phyloP scores from a whole-genome alignment of 35 echinoderm and acorn worm species.

The Strongylocentrotus purpuratus region DNA sequence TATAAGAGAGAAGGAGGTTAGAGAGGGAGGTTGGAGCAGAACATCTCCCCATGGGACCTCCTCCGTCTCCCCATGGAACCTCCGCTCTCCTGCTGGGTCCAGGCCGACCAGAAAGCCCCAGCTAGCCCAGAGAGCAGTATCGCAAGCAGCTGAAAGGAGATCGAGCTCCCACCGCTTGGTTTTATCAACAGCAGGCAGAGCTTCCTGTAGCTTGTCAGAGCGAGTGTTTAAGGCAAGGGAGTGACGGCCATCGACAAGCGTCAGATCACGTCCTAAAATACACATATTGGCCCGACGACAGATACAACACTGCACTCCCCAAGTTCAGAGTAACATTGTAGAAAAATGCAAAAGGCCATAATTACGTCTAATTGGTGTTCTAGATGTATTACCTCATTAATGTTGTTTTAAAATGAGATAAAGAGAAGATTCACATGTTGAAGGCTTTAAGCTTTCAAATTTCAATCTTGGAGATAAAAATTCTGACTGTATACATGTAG shows the following conservation, averaged over 20 bases:
- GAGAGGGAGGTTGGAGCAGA: neutral
- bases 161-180: neutral
- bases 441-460: too few relatives aligned
- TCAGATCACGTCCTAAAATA: neutral
- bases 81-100: neutral
- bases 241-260: neutral
- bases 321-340: neutral
- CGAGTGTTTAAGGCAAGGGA: neutral
- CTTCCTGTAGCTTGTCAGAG: slow-evolving; percentile 7
- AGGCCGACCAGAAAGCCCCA: neutral
- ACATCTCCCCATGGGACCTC: neutral
- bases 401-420: too few relatives aligned
- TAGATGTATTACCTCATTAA: too few relatives aligned
- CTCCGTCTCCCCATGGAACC: slow-evolving; percentile 4
- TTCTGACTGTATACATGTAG: too few relatives aligned
- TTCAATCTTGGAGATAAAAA: too few relatives aligned
- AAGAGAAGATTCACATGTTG: too few relatives aligned
- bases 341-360: neutral
- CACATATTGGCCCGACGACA: neutral
- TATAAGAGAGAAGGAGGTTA: neutral
- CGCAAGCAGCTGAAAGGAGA: neutral
- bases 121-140: neutral
- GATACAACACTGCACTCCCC: neutral
- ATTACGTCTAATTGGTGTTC: too few relatives aligned
- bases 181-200: slow-evolving; percentile 1